Base-by-base conservation (phyloP, 1,140 invertebrate species). In the Zaprionus nigranus region DNA sequence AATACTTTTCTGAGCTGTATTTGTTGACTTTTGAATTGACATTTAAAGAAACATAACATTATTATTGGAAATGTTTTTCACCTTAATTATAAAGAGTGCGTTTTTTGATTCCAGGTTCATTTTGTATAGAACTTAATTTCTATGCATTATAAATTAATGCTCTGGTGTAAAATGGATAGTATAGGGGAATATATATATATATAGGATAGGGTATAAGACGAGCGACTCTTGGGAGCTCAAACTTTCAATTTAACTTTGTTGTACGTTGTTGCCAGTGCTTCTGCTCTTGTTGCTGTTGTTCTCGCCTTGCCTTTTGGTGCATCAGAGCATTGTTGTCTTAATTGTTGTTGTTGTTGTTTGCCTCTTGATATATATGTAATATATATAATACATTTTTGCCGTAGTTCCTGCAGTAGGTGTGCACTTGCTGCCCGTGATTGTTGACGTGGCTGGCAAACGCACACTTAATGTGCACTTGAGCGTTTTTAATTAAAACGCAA, bases 381-480 rank as follows among this genome's bases (percentile, higher is more conserved):
- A 5, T 51, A 51, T 51, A 51, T 22, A 66, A 46, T 46, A 22
- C 17, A 6, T 72, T 53, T 43, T 46, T 57, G 20, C 17, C 78
- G 51, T 67, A 61, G 51, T 26, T 66, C 22, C 38, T 15, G n/a
- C 40, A 43, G 70, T 57, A 40, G 75, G 63, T 68, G 78, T 79
- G 70, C 70, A 68, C 56, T 62, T 56, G 66, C 64, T 67, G 80
- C 63, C 77, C 63, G 9, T 70, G 74, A 75, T 78, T 81, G 84
- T 81, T 88, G 84, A 88, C 85, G 81, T 88, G 81, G 64, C 84
- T 83, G 81, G 70, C 79, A 83, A 76, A 79, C 80, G 78, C 64
- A 87, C 84, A 88, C 85, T 88, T 88, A 88, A 88, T n/a, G 84
- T 90, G 84, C 84, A 88, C 84, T 88, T 88, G 81, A 88, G 85